Evolutionary conservation across 1,140 invertebrate genomes (phyloP).

Genomic region (Drosophila pachea): DNA sequence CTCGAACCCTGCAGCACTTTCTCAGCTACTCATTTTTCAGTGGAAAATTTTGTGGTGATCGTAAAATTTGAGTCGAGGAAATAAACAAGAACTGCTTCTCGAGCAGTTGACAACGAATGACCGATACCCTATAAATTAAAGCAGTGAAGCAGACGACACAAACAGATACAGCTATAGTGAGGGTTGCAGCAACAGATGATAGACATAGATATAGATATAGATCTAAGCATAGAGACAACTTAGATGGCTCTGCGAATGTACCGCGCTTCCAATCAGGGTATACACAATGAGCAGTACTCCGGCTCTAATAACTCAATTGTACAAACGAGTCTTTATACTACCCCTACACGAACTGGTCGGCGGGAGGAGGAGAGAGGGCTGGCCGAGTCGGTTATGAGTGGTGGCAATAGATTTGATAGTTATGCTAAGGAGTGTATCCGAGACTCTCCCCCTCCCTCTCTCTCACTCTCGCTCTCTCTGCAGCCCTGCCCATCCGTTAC

Average conservation of each 20-base stretch:
- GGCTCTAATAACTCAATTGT: background rate
- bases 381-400: too few species aligned
- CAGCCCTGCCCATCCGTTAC: background rate
- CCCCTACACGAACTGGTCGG: too few species aligned
- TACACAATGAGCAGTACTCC: background rate
- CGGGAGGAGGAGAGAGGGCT: too few species aligned
- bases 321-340: background rate
- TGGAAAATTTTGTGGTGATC: constrained; percentile 63
- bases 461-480: too few species aligned
- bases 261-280: background rate
- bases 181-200: too few species aligned
- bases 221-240: background rate
- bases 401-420: too few species aligned
- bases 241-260: background rate
- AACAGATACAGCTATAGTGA: background rate
- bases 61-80: constrained; percentile 58
- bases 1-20: constrained; percentile 36
- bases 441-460: too few species aligned
- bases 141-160: constrained; percentile 8
- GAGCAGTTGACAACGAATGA: constrained; percentile 17
- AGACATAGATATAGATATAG: background rate
- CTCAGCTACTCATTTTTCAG: constrained; percentile 66
- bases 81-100: constrained; percentile 37
- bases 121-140: constrained; percentile 24
- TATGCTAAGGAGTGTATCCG: too few species aligned